A percentile compares a stretch with the other conserved stretches of the same genome.
These are phyloP conservation scores for Anagrus nilaparvatae DNA, from an alignment of 1,140 invertebrate genomes.

Conservation along the genomic window DNA sequence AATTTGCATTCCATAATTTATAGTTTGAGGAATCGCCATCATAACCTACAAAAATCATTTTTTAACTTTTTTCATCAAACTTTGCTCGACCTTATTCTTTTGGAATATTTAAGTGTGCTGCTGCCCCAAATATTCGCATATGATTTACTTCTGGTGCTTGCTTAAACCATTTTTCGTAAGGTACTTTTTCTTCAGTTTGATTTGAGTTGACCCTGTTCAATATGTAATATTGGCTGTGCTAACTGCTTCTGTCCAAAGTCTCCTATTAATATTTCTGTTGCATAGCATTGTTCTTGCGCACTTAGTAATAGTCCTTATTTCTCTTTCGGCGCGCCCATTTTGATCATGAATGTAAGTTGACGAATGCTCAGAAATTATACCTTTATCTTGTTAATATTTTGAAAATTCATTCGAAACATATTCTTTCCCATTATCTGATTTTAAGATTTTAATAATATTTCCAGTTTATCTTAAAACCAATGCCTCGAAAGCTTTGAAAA, in stretches of 20 bases:
- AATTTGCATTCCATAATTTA: slow-evolving; percentile 9
- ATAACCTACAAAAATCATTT: slow-evolving; percentile 13
- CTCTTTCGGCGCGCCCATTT: slow-evolving; percentile 31
- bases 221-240: slow-evolving; percentile 28
- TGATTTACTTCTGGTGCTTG: slow-evolving; percentile 16
- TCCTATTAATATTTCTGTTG: slow-evolving; percentile 23
- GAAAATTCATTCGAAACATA: slow-evolving; percentile 5
- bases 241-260: slow-evolving; percentile 39
- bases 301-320: slow-evolving; percentile 33
- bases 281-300: slow-evolving; percentile 29
- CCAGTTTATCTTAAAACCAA: slow-evolving; percentile 24
- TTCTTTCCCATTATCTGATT: slow-evolving; percentile 15
- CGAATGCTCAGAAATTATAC: slow-evolving; percentile 15
- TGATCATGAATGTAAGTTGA: slow-evolving; percentile 27
- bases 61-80: slow-evolving; percentile 21
- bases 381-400: slow-evolving; percentile 5
- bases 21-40: slow-evolving; percentile 13
- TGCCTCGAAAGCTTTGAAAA: slow-evolving; percentile 24
- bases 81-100: slow-evolving; percentile 25
- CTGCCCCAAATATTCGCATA: slow-evolving; percentile 25
- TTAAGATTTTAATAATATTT: slow-evolving; percentile 22
- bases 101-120: slow-evolving; percentile 24
- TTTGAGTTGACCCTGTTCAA: slow-evolving; percentile 3
- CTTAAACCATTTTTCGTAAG: slow-evolving; percentile 16
- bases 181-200: slow-evolving; percentile 29